phyloP scores from a whole-genome alignment of 2,797 vertebrate species.

The Lophura swinhoii region DNA sequence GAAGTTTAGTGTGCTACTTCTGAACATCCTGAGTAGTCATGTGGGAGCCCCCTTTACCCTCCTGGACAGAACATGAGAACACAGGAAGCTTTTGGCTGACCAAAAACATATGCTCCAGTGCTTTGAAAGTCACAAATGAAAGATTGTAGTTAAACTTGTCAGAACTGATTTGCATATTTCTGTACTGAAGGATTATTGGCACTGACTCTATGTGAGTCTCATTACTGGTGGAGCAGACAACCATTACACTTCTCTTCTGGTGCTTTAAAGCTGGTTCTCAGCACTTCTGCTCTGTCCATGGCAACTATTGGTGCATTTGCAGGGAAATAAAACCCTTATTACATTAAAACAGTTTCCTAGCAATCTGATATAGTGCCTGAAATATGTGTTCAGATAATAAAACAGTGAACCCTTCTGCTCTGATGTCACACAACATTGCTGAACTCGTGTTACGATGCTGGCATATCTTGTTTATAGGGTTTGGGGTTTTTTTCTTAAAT shows the following conservation, averaged over 20 bases:
- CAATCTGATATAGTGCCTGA: slow-evolving; percentile 35
- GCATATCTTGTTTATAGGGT: not conserved
- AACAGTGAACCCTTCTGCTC: slow-evolving; percentile 12
- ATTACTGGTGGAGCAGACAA: not conserved
- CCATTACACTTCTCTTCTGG: slow-evolving; percentile 52
- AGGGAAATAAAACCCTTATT: slow-evolving; percentile 28
- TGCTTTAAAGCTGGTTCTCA: slow-evolving; percentile 56
- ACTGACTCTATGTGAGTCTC: not conserved
- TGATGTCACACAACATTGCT: slow-evolving; percentile 52
- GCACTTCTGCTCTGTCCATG: slow-evolving; percentile 24
- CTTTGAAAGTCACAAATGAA: not conserved
- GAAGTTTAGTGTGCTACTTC: not conserved
- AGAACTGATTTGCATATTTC: not conserved
- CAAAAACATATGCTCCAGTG: not conserved
- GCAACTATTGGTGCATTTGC: slow-evolving; percentile 4
- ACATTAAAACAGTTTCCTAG: slow-evolving; percentile 9
- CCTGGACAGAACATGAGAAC: not conserved
- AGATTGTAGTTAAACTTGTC: not conserved
- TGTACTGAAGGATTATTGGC: not conserved
- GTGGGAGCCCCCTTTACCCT: not conserved
- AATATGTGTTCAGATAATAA: slow-evolving; percentile 34
- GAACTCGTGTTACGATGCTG: slow-evolving; percentile 42
- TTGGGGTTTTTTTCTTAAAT: not conserved
- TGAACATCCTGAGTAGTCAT: not conserved
- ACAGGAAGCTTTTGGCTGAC: not conserved